phyloP scores from a whole-genome alignment of 2,113 vertebrate genomes.

The Varanus komodoensis region DNA sequence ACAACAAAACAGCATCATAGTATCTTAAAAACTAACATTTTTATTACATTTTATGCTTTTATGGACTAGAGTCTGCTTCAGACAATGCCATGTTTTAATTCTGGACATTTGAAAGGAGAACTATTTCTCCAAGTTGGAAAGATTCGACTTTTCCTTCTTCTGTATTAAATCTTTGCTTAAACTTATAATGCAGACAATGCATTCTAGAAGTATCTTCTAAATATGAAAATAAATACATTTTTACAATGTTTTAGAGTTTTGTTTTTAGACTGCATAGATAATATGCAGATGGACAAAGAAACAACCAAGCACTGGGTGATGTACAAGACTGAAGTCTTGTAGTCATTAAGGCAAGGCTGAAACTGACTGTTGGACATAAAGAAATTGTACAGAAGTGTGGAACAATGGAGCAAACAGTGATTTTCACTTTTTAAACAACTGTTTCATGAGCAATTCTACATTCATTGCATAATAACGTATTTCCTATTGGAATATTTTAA shows the following conservation, averaged over 20 bases:
- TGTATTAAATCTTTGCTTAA: conserved; percentile 20
- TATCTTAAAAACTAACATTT: background rate
- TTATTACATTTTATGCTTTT: background rate
- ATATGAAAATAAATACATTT: no score
- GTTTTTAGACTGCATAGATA: conserved; percentile 6
- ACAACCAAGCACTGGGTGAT: background rate
- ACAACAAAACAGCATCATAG: background rate
- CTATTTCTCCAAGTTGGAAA: conserved; percentile 28
- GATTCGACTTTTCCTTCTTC: conserved; percentile 11
- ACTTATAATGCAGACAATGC: conserved; percentile 30
- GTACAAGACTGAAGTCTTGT: background rate
- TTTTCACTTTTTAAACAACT: conserved; percentile 38
- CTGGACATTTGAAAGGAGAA: background rate
- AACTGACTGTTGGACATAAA: conserved; percentile 1
- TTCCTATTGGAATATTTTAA: conserved; percentile 28
- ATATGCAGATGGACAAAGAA: conserved; percentile 9
- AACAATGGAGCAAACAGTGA: conserved; percentile 31
- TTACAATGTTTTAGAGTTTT: background rate
- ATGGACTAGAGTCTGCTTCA: background rate
- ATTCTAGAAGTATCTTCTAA: background rate
- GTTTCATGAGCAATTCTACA: conserved; percentile 38
- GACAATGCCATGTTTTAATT: background rate
- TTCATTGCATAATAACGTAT: conserved; percentile 31
- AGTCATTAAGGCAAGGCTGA: background rate
- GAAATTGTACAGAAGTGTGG: background rate